phyloP scores from a whole-genome alignment of 92 coral and sea anemone genomes.

The Palythoa grandis region DNA sequence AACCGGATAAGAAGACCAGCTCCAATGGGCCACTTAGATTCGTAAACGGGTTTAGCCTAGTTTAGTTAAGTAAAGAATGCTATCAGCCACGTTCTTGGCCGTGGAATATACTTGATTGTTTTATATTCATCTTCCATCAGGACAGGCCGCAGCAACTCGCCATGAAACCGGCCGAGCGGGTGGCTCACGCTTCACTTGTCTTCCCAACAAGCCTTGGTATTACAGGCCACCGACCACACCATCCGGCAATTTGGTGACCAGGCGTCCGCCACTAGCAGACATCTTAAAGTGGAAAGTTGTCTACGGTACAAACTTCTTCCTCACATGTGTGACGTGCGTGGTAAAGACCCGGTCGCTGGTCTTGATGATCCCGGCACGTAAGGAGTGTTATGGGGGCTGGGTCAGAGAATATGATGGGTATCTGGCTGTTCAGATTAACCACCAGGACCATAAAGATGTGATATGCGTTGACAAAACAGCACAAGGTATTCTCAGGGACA shows the following conservation, averaged over 20 bases:
- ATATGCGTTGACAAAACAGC: constrained; percentile 80
- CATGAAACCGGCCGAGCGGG: constrained; percentile 68
- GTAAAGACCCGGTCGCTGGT: constrained; percentile 72
- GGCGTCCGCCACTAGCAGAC: constrained; percentile 46
- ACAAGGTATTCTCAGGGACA: constrained; percentile 61
- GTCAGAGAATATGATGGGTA: constrained; percentile 86
- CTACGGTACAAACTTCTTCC: constrained; percentile 67
- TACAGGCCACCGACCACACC: constrained; percentile 69
- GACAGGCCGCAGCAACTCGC: constrained; percentile 81
- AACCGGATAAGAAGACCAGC: too few species aligned
- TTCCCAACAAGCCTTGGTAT: constrained; percentile 85
- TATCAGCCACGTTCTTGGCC: too few species aligned
- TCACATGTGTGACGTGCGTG: constrained; percentile 73
- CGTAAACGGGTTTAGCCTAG: too few species aligned
- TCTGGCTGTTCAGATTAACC: constrained; percentile 77
- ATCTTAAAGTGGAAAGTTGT: constrained; percentile 21
- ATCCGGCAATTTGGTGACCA: constrained; percentile 16
- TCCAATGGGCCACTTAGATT: too few species aligned
- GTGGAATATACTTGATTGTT: neutral
- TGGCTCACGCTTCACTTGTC: constrained; percentile 76
- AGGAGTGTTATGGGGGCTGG: constrained; percentile 88
- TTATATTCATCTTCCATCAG: constrained; percentile 15
- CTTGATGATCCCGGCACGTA: constrained; percentile 83
- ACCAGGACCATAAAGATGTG: constrained; percentile 75
- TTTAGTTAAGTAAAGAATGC: too few species aligned